Evolutionary conservation across 2,888 invertebrate species (phyloP).

Genomic region (Acleris cristana): DNA sequence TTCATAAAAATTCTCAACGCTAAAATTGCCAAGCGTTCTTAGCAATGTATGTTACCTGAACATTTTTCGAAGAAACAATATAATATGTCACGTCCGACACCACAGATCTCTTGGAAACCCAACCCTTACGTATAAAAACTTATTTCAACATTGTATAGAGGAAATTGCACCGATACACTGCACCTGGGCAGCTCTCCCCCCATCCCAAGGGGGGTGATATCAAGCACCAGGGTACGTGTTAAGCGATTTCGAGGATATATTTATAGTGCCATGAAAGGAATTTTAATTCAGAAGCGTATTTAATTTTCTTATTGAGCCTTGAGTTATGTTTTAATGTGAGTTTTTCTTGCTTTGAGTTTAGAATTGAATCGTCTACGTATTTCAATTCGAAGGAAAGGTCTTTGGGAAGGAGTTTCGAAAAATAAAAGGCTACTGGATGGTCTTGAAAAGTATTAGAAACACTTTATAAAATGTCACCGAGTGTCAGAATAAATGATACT

Average conservation of each 20-base stretch:
- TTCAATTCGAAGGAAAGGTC: background rate
- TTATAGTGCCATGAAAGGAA: conserved; percentile 31
- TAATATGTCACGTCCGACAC: conserved; percentile 6
- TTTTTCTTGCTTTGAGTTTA: background rate
- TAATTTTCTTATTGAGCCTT: conserved; percentile 14
- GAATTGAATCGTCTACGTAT: background rate
- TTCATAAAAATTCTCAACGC: too few relatives aligned
- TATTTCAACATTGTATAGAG: conserved; percentile 48
- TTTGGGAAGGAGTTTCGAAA: too few relatives aligned
- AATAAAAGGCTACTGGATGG: too few relatives aligned
- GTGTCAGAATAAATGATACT: too few relatives aligned
- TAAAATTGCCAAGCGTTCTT: background rate
- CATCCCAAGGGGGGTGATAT: conserved; percentile 25
- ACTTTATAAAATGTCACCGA: too few relatives aligned
- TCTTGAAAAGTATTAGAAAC: too few relatives aligned
- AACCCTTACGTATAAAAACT: conserved; percentile 28
- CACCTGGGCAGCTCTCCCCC: conserved; percentile 58
- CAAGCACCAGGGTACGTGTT: conserved; percentile 33
- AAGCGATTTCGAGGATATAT: conserved; percentile 35
- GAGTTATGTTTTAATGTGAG: conserved; percentile 19
- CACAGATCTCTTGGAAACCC: conserved; percentile 14
- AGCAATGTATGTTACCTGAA: background rate
- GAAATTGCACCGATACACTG: conserved; percentile 71
- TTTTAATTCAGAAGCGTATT: conserved; percentile 23
- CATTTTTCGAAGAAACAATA: background rate